phyloP scores from a whole-genome alignment of 2,888 invertebrate species.

The Cryptus viduatorius region DNA sequence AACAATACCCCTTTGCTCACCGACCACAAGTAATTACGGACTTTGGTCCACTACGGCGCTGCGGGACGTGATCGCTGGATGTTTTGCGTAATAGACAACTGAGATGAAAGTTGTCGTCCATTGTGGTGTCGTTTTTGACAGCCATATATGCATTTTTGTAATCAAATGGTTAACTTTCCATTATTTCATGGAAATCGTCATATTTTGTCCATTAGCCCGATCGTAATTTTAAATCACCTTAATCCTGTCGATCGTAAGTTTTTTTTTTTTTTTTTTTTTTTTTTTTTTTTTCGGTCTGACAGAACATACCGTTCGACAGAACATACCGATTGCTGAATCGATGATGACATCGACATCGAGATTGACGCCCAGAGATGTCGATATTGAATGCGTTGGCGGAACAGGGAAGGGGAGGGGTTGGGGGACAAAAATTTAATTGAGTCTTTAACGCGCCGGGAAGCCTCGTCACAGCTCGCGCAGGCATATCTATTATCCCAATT shows the following conservation, averaged over 20 bases:
- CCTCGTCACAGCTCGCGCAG: conserved; percentile 54
- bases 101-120: neutral
- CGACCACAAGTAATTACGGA: neutral
- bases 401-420: conserved; percentile 8
- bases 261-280: neutral
- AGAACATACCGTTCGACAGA: neutral
- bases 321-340: conserved; percentile 18
- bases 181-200: neutral
- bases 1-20: conserved; percentile 7
- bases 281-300: conserved; percentile 2
- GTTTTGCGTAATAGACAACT: neutral
- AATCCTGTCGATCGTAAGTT: neutral
- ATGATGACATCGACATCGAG: conserved; percentile 42
- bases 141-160: too few species aligned
- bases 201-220: neutral
- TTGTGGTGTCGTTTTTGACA: neutral
- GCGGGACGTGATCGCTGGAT: neutral
- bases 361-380: conserved; percentile 33
- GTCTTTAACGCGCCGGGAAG: conserved; percentile 53
- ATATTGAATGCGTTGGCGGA: conserved; percentile 51
- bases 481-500: conserved; percentile 64
- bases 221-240: neutral
- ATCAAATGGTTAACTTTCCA: neutral
- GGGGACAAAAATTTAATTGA: conserved; percentile 60
- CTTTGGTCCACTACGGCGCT: neutral